Conservation (phyloP, 2,888 invertebrate genomes). For the Mechanitis mazaeus region DNA sequence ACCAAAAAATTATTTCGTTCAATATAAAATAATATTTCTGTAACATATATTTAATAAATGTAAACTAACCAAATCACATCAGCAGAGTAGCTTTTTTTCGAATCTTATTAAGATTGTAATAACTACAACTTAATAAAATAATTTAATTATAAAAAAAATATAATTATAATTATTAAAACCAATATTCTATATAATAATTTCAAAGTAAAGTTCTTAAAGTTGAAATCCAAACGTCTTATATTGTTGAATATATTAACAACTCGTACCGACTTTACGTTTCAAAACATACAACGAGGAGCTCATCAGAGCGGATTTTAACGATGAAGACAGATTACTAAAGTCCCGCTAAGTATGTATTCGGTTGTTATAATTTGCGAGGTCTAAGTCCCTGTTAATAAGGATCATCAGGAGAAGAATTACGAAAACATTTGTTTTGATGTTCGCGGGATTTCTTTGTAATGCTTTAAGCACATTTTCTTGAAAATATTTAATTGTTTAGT, state of each 20-base stretch:
- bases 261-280: conserved; percentile 27
- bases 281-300: conserved; percentile 31
- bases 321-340: conserved; percentile 65
- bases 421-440: conserved; percentile 71
- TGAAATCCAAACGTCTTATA: conserved; percentile 25
- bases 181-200: neutral
- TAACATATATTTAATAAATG: too few relatives aligned
- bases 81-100: too few relatives aligned
- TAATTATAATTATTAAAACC: neutral
- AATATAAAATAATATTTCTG: too few relatives aligned
- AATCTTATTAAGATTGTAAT: neutral
- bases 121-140: too few relatives aligned
- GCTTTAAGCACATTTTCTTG: too few relatives aligned
- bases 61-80: too few relatives aligned
- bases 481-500: too few relatives aligned
- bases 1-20: neutral
- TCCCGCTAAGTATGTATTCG: conserved; percentile 56
- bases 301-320: conserved; percentile 40
- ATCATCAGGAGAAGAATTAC: conserved; percentile 72
- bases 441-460: conserved; percentile 39
- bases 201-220: neutral
- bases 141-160: neutral
- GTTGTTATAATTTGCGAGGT: conserved; percentile 72
- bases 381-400: conserved; percentile 73
- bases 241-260: conserved; percentile 12